phyloP scores from a whole-genome alignment of 2,113 vertebrate species.

The Orthonyx spaldingii region DNA sequence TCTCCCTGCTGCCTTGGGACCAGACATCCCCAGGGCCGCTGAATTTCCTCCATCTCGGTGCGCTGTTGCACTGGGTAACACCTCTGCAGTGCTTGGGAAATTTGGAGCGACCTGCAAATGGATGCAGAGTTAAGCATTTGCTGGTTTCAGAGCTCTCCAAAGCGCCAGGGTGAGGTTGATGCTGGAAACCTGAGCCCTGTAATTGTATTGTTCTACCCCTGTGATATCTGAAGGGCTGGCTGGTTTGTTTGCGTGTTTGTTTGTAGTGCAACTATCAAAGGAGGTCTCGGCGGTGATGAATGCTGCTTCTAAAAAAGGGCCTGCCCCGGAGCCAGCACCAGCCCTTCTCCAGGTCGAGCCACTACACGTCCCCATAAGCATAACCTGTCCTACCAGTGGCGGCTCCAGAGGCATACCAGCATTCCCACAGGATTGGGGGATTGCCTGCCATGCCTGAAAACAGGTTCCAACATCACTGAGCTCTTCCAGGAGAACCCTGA shows the following conservation, averaged over 20 bases:
- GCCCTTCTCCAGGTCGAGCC: slow-evolving; percentile 21
- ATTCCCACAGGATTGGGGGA: neutral
- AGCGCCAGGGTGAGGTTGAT: neutral
- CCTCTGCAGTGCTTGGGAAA: neutral
- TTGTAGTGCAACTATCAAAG: slow-evolving; percentile 49
- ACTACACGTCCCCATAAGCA: neutral
- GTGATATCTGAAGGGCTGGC: slow-evolving; percentile 2
- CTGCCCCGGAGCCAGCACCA: neutral
- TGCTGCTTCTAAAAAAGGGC: neutral
- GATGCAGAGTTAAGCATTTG: neutral
- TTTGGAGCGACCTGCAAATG: neutral
- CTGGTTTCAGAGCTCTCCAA: neutral
- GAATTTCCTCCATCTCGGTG: neutral
- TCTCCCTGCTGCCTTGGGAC: neutral
- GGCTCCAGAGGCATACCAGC: neutral
- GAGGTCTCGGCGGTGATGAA: neutral
- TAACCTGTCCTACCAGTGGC: neutral
- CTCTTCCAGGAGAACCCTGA: neutral
- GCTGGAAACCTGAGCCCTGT: slow-evolving; percentile 30
- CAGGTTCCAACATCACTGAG: neutral
- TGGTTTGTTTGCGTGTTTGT: slow-evolving; percentile 16
- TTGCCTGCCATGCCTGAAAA: neutral
- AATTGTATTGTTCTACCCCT: neutral
- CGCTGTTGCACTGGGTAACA: neutral
- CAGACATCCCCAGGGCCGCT: rapidly evolving